Evolutionary conservation across 2,888 invertebrate genomes (phyloP), one percentile per base, ranked within the genome.

Genomic region (Odontocolon sp.): DNA sequence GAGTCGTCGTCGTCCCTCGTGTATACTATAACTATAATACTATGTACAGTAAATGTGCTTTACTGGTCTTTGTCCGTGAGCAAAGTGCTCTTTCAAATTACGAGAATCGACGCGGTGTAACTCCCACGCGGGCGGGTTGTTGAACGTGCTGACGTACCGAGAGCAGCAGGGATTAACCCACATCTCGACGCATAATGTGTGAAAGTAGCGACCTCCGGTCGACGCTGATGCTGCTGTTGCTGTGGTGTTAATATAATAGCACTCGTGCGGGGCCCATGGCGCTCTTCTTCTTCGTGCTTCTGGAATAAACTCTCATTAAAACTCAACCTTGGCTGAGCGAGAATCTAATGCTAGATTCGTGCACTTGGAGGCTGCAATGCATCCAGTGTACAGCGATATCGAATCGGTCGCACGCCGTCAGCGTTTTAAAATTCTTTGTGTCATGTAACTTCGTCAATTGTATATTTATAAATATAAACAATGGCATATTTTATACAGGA

Each of bases 111-210:
- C 72, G 56, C 56, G 16, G 42, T 66, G 59, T 33, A 50, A 78
- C 71, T 76, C 80, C 77, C 81, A 67, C 52, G 80, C 74, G 80
- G 59, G 54, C 1, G 9, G 38, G 38, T 71, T 63, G 50, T 67
- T 38, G 69, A 47, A 77, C 57, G 40, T 54, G 59, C 59, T 45
- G 45, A 67, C 71, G 66, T 70, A 66, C 76, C 71, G 36, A 75
- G 67, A 71, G 68, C 67, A 61, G 57, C 79, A 74, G 70, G 77
- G 78, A 82, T 82, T 82, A 84, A 83, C 82, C 83, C 79, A 83
- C 77, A 81, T 83, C 78, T 56, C 57, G 56, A 71, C 70, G 74
- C 71, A 74, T 80, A 75, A 77, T 78, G 77, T 81, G 80, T 78
- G 79, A 81, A 81, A 80, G 82, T 81, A 77, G 69, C 74, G 79